These are phyloP conservation scores for Podotricha telesiphe DNA, from an alignment of 2,888 invertebrate species.

Conservation along the genomic window DNA sequence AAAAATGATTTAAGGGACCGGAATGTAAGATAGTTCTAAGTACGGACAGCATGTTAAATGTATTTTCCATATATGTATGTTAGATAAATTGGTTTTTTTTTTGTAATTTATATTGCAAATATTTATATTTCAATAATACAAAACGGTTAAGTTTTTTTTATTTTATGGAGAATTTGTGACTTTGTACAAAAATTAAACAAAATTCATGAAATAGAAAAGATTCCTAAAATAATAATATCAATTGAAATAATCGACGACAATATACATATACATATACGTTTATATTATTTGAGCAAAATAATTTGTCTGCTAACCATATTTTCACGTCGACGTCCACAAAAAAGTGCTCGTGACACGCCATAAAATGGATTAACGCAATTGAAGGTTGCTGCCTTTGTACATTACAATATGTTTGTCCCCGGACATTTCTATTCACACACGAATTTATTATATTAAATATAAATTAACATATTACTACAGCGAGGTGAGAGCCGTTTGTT, in stretches of 20 bases:
- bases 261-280: no score
- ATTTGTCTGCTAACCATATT: slow-evolving; percentile 38
- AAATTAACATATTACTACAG: slow-evolving; percentile 80
- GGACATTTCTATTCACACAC: slow-evolving; percentile 63
- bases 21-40: slow-evolving; percentile 48
- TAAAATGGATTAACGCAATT: slow-evolving; percentile 79
- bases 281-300: not conserved
- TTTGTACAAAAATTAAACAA: no score
- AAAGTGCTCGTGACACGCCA: slow-evolving; percentile 74
- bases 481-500: slow-evolving; percentile 65
- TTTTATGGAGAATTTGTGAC: no score
- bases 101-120: no score
- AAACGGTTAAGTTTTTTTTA: no score
- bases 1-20: slow-evolving; percentile 73
- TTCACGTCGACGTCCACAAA: slow-evolving; percentile 47
- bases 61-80: not conserved
- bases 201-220: no score
- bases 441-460: slow-evolving; percentile 79
- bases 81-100: no score
- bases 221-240: no score
- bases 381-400: slow-evolving; percentile 60
- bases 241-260: no score
- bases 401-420: slow-evolving; percentile 54
- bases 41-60: slow-evolving; percentile 38
- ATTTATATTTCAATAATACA: no score